Conservation (phyloP, 2,113 vertebrate genomes). For the Muntiacus reevesi region DNA sequence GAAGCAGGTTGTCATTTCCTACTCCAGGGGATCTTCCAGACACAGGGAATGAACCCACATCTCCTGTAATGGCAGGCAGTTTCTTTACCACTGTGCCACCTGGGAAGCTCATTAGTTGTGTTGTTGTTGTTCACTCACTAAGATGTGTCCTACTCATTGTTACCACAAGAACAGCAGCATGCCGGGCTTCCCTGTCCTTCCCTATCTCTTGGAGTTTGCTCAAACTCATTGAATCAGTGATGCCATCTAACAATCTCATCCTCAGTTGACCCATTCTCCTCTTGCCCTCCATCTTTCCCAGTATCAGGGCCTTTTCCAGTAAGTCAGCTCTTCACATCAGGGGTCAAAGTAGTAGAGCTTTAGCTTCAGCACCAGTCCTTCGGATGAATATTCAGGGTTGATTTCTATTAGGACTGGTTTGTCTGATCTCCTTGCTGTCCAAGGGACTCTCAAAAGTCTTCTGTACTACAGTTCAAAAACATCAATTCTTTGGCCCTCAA, state of each 20-base stretch:
- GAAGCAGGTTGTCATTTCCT: background rate
- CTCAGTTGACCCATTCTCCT: background rate
- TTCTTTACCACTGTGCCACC: background rate
- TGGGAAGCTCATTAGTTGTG: background rate
- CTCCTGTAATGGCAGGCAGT: background rate
- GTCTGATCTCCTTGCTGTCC: background rate
- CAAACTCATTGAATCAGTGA: background rate
- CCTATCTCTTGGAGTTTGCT: background rate
- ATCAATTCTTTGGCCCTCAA: fast-evolving
- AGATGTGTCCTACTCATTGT: background rate
- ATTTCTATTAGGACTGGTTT: background rate
- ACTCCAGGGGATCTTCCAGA: background rate
- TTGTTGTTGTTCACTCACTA: background rate
- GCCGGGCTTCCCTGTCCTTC: background rate
- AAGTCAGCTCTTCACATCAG: background rate
- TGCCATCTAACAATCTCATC: background rate
- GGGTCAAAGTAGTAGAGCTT: background rate
- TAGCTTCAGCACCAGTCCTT: background rate
- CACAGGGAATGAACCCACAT: background rate
- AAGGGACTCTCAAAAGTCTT: background rate
- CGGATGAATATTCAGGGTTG: background rate
- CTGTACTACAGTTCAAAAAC: background rate
- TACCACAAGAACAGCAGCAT: fast-evolving
- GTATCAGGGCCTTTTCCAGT: background rate
- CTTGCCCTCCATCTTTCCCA: background rate